These are phyloP conservation scores for Maniola hyperantus DNA, from an alignment of 2,888 invertebrate genomes.

Conservation along the genomic window DNA sequence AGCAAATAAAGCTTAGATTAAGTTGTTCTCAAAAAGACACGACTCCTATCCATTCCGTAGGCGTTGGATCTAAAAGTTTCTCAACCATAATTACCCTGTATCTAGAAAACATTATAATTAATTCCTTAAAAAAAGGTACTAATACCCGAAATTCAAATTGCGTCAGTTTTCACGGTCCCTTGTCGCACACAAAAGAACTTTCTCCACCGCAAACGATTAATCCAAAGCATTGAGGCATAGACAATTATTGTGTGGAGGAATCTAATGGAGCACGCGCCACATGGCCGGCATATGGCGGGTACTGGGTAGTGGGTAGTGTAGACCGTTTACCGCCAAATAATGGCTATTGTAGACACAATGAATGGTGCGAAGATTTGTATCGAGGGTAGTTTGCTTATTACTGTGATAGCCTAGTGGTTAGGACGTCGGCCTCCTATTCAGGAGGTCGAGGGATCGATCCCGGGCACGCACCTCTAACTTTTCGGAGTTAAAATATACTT, in stretches of 20 bases:
- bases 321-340: constrained; percentile 54
- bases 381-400: constrained; percentile 7
- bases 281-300: constrained; percentile 68
- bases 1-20: too few relatives aligned
- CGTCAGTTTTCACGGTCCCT: constrained; percentile 35
- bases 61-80: too few relatives aligned
- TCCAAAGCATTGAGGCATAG: constrained; percentile 53
- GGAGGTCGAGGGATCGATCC: too few relatives aligned
- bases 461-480: too few relatives aligned
- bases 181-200: constrained; percentile 44
- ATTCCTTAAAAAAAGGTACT: constrained; percentile 2
- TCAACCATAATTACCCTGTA: background rate
- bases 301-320: constrained; percentile 42
- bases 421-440: too few relatives aligned
- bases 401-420: background rate
- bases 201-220: constrained; percentile 48
- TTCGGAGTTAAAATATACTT: too few relatives aligned
- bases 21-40: too few relatives aligned
- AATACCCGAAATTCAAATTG: constrained; percentile 29
- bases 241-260: constrained; percentile 48
- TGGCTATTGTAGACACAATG: constrained; percentile 46
- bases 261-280: constrained; percentile 53
- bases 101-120: background rate
- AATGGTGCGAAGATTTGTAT: constrained; percentile 32
- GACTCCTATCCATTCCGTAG: too few relatives aligned